Base-by-base conservation (phyloP, 2,113 vertebrate species). In the Ceyx cyanopectus region DNA sequence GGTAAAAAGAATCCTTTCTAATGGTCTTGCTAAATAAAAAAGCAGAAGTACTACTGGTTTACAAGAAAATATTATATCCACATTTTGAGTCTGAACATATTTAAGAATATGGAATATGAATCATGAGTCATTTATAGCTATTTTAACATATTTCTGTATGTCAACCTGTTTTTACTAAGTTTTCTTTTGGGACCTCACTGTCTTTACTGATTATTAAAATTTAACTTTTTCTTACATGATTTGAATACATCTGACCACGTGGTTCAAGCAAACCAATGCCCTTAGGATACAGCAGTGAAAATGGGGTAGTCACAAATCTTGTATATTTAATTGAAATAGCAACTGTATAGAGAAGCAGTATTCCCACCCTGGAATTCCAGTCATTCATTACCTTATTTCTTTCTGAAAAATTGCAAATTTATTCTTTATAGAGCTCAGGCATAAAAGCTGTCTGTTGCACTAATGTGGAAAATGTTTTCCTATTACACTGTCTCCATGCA, bases 391-490 rank as follows among this genome's bases (percentile, higher is more conserved):
- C 65, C 85, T 93, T 92, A 74, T 81, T 88, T 84, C 82, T 94
- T 94, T 70, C 95, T 89, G 74, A 89, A 91, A 95, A 96, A 92
- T 82, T 91, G 89, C 81, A 93, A 89, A 94, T 94, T 96, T 95
- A 93, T 96, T 93, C 92, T 86, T 93, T 87, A 60, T 92, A 91
- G 86, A 91, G 63, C 75, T 96, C 46, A 82, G 81, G 84, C 95
- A 91, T 90, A 81, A 93, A 96, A 93, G 74, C 86, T 85, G 84
- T 92, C 94, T 94, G 81, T 92, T 90, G 74, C 94, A 91, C 91
- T 96, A 96, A 96, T 91, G 89, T 96, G 87, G 92, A 95, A 96
- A 94, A 95, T 89, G 81, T 94, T 96, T 95, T 95, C 90, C 90
- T 96, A 81, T 95, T 94, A 94, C 87, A 79, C 73, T 66, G 78